Conservation (phyloP, 2,888 invertebrate species). For the Choreutis nemorana region DNA sequence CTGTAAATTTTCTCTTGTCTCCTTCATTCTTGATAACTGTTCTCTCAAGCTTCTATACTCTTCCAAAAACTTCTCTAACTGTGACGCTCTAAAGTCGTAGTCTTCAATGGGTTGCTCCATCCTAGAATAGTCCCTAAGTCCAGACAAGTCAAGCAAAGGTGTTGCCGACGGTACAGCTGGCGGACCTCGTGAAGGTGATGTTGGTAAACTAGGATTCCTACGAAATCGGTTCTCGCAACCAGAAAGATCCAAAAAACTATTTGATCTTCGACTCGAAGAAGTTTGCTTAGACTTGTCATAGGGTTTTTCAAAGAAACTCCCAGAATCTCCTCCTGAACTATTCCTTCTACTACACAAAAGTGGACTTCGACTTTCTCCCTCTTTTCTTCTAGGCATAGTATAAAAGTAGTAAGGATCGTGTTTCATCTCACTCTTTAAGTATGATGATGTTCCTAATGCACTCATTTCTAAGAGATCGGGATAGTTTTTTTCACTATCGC, state of each 20-base stretch:
- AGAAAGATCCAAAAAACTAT: constrained; percentile 75
- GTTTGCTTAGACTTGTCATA: constrained; percentile 37
- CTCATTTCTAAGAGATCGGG: constrained; percentile 66
- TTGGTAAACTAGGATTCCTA: constrained; percentile 68
- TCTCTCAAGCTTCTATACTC: constrained; percentile 81
- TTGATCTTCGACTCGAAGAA: constrained; percentile 65
- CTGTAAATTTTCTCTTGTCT: constrained; percentile 75
- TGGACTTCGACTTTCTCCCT: constrained; percentile 78
- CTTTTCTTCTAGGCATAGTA: constrained; percentile 70
- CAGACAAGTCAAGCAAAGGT: constrained; percentile 68
- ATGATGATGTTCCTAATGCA: constrained; percentile 43
- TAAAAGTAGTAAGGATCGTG: constrained; percentile 66
- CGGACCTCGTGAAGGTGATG: constrained; percentile 69
- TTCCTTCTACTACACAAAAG: constrained; percentile 76
- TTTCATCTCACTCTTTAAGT: constrained; percentile 43
- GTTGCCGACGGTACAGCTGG: constrained; percentile 62
- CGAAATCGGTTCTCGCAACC: constrained; percentile 49
- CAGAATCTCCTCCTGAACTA: constrained; percentile 75
- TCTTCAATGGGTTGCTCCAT: constrained; percentile 57
- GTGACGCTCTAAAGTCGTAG: constrained; percentile 82
- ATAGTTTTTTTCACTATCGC: constrained; percentile 63
- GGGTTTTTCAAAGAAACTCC: constrained; percentile 42
- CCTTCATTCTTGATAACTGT: constrained; percentile 82
- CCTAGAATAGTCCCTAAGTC: constrained; percentile 57
- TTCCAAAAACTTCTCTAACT: constrained; percentile 80